phyloP scores from a whole-genome alignment of 2,113 vertebrate genomes.

The Psilopsiagon aymara region DNA sequence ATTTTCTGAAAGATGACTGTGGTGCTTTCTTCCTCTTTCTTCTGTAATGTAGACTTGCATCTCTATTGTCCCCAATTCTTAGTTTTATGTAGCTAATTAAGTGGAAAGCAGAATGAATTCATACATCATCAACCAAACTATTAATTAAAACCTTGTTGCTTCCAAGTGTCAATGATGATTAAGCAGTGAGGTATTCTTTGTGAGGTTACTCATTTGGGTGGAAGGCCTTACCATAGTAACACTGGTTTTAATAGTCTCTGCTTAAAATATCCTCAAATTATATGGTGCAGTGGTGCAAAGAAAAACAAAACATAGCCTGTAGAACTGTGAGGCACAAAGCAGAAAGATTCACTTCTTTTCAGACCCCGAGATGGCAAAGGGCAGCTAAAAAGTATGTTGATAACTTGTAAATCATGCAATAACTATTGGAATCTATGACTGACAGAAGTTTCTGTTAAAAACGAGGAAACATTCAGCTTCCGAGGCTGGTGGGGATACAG shows the following conservation, averaged over 20 bases:
- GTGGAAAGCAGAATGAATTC: not conserved
- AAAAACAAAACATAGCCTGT: not conserved
- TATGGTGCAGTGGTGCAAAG: not conserved
- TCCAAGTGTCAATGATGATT: not conserved
- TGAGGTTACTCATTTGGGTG: constrained; percentile 6
- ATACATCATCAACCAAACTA: not conserved
- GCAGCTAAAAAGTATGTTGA: not conserved
- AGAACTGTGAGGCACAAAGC: not conserved
- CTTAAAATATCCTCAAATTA: not conserved
- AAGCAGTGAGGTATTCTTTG: not conserved
- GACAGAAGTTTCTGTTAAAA: not conserved
- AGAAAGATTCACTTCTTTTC: not conserved
- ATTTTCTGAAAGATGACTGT: not conserved
- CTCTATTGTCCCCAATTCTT: not conserved
- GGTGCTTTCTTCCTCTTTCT: not conserved
- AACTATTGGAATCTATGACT: not conserved
- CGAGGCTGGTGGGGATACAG: not conserved
- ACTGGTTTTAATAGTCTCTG: not conserved
- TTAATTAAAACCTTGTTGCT: not conserved
- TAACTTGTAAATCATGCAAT: not conserved
- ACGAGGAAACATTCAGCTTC: not conserved
- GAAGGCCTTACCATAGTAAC: not conserved
- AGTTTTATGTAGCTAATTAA: not conserved
- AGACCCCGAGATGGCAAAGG: not conserved
- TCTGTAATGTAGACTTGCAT: not conserved